Base-by-base conservation (phyloP, 2,113 vertebrate genomes). In the Micronycteris hirsuta region DNA sequence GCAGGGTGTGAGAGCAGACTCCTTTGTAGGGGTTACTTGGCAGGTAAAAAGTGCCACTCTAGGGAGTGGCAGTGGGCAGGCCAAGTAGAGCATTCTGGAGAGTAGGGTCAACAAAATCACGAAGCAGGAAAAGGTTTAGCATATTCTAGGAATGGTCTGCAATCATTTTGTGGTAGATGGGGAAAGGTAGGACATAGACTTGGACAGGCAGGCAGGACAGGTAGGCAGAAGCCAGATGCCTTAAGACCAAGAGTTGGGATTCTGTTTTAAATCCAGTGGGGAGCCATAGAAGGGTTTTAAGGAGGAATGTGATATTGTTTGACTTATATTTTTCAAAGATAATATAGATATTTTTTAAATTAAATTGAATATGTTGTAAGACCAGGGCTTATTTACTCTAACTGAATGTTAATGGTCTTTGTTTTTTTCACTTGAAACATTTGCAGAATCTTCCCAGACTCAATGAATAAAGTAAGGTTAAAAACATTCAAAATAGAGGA, bases 401-500 rank as follows among this genome's bases (percentile, higher is more conserved):
- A 88, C 15, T 38, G 14, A 56, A 68, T 63, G n/a, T 86, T 86
- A 73, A 70, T 70, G 36, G 11, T 65, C 22, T 92, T 76, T 65
- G 1, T 67, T 95, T 91, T 77, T 52, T 77, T 77, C 38, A 54
- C 4, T 13, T 68, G 43, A 86, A 85, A 7, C 41, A 68, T 38
- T 87, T 90, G 22, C 41, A 89, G 31, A 52, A 3, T 19, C 26
- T 63, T 90, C 28, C 33, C 2, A 1, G 24, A 81, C 36, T 87
- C 68, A 7, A 0, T 84, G 56, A 93, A 24, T 87, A 58, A 96
- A 93, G 28, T 86, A 58, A 96, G 67, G 52, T 19, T 65, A 86
- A 16, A 70, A 94, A 81, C 5, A 45, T 47, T 73, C 88, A 91
- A 94, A 92, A 67, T 73, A 77, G 45, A 96, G 52, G 38, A 74